Conservation (phyloP, 2,888 invertebrate genomes). For the Oscheius sp. region DNA sequence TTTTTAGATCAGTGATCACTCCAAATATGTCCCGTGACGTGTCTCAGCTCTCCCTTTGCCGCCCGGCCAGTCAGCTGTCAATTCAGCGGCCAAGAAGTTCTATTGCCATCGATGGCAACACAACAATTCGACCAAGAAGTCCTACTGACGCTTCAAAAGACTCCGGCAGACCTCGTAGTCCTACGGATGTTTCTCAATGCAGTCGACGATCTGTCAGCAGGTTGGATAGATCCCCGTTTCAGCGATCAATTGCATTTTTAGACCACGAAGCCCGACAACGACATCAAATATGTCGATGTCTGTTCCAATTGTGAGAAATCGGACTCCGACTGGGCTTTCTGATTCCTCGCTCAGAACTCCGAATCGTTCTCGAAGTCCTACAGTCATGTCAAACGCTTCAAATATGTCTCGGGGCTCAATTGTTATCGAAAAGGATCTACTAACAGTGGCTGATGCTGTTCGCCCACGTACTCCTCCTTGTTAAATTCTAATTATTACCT, state of each 20-base stretch:
- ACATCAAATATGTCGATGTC: conserved; percentile 40
- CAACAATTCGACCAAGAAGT: conserved; percentile 33
- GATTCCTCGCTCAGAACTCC: conserved; percentile 19
- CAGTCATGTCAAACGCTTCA: conserved; percentile 49
- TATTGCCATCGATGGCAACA: conserved; percentile 46
- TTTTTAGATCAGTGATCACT: conserved; percentile 57
- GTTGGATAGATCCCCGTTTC: not conserved
- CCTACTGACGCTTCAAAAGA: conserved; percentile 58
- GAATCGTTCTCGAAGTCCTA: conserved; percentile 53
- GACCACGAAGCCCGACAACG: conserved; percentile 53
- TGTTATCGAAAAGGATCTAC: conserved; percentile 40
- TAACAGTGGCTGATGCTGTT: conserved; percentile 53
- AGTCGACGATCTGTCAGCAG: conserved; percentile 32
- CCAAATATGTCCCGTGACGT: conserved; percentile 65
- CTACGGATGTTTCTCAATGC: conserved; percentile 56
- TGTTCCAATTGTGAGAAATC: conserved; percentile 13
- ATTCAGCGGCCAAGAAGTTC: conserved; percentile 51
- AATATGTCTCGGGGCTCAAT: conserved; percentile 38
- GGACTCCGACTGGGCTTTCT: conserved; percentile 36
- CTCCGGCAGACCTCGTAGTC: conserved; percentile 58
- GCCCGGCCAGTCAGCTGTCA: conserved; percentile 48
- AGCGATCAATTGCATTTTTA: not conserved
- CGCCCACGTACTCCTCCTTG: conserved; percentile 53
- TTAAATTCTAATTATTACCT: not conserved
- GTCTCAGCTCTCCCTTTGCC: conserved; percentile 57